These are phyloP conservation scores for Leptobrachium ailaonicum DNA, from an alignment of 2,113 vertebrate genomes.

Conservation along the genomic window DNA sequence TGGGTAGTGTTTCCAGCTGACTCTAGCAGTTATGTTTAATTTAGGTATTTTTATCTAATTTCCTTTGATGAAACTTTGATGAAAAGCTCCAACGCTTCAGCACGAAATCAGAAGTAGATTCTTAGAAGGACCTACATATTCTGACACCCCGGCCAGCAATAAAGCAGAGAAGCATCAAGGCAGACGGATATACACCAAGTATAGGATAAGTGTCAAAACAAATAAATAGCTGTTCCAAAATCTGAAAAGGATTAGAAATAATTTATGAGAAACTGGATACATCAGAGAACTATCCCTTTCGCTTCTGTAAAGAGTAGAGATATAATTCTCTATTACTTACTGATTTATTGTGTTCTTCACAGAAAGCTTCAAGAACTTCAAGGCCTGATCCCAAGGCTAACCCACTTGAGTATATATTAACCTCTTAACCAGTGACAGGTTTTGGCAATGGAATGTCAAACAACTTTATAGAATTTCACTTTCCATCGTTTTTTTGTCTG, in stretches of 20 bases:
- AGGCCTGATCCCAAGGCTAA: neutral
- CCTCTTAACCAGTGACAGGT: too few species aligned
- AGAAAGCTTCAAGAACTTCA: conserved; percentile 7
- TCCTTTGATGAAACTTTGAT: conserved; percentile 50
- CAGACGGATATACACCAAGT: conserved; percentile 2
- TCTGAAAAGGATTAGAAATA: conserved; percentile 23
- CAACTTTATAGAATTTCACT: too few species aligned
- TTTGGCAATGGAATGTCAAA: too few species aligned
- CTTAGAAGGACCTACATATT: conserved; percentile 32
- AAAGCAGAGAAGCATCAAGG: neutral
- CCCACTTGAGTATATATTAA: conserved; percentile 23
- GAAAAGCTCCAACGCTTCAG: conserved; percentile 33
- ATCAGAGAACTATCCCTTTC: conserved; percentile 23
- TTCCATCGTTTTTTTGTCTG: too few species aligned
- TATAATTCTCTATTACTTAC: conserved; percentile 26
- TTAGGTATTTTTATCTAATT: conserved; percentile 48
- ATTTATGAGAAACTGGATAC: conserved; percentile 35
- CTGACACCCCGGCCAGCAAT: conserved; percentile 29
- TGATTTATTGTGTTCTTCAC: conserved; percentile 26
- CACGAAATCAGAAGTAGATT: conserved; percentile 37
- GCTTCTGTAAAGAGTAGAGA: conserved; percentile 8
- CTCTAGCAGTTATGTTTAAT: conserved; percentile 48
- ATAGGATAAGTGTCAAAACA: conserved; percentile 30
- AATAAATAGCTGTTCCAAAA: conserved; percentile 18
- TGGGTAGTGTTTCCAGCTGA: conserved; percentile 43